A percentile compares a stretch with the other conserved stretches of the same genome.
Evolutionary conservation across 2,797 vertebrate genomes (phyloP).

Genomic region (Notamacropus eugenii): DNA sequence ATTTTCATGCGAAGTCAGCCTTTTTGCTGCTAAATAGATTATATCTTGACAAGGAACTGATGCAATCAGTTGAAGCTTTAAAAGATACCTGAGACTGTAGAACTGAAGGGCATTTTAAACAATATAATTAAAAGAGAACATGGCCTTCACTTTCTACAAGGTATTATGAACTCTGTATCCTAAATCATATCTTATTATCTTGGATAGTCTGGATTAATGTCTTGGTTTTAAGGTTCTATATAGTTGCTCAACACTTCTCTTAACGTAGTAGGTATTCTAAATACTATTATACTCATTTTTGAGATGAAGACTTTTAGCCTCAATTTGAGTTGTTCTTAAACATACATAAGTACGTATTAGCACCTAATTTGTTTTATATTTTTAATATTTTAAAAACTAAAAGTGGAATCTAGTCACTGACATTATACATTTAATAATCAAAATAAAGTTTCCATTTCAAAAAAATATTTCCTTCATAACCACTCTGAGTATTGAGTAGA

Average conservation of each 20-base stretch:
- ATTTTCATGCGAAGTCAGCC: background rate
- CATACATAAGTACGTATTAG: background rate
- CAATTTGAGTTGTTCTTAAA: background rate
- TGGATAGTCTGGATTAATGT: background rate
- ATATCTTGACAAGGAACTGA: background rate
- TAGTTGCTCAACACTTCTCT: too few species aligned
- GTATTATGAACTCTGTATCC: background rate
- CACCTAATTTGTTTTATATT: background rate
- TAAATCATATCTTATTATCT: background rate
- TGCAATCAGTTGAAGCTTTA: background rate
- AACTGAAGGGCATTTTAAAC: background rate
- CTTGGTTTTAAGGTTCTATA: background rate
- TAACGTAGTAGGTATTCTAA: too few species aligned
- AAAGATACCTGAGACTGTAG: background rate
- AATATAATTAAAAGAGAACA: too few species aligned
- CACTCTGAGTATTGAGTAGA: too few species aligned
- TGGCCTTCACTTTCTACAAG: too few species aligned
- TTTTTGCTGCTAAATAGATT: background rate
- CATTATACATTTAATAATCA: too few species aligned
- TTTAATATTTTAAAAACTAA: too few species aligned
- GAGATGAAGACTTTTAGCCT: background rate
- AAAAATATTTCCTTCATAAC: too few species aligned
- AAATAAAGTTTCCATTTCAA: too few species aligned
- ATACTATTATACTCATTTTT: too few species aligned
- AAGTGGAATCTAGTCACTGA: too few species aligned